These are phyloP conservation scores for Megalops cyprinoides DNA, from an alignment of 2,797 vertebrate species.

Conservation along the genomic window DNA sequence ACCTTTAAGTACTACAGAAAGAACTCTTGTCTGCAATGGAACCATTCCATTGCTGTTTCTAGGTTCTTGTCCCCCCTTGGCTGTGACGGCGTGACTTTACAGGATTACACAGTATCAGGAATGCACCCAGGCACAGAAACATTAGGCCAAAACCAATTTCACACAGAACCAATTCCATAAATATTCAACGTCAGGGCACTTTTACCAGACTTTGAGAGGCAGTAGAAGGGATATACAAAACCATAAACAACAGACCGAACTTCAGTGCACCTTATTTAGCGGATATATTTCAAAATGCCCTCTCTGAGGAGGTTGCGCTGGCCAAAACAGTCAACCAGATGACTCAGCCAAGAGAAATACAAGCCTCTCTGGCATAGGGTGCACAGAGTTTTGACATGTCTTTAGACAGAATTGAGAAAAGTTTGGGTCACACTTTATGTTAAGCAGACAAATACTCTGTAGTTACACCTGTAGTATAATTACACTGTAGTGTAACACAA, in stretches of 20 bases:
- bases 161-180: constrained; percentile 85
- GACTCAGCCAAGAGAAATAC: neutral
- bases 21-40: constrained; percentile 10
- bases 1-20: neutral
- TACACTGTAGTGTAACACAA: too few species aligned
- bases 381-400: neutral
- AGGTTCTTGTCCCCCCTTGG: constrained; percentile 50
- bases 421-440: constrained; percentile 32
- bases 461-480: too few species aligned
- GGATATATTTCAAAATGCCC: constrained; percentile 62
- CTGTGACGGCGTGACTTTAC: constrained; percentile 68
- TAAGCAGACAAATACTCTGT: too few species aligned
- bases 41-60: constrained; percentile 40
- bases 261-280: constrained; percentile 61
- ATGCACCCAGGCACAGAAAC: constrained; percentile 77
- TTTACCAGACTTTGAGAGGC: constrained; percentile 73
- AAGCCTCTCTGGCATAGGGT: neutral
- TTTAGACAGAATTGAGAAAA: neutral
- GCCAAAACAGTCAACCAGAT: constrained; percentile 46
- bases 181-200: constrained; percentile 79
- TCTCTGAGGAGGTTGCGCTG: constrained; percentile 45
- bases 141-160: constrained; percentile 86
- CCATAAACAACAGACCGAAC: constrained; percentile 73
- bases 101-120: constrained; percentile 61
- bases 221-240: constrained; percentile 76